Percentiles rank a stretch among this genome's conserved stretches.
Conservation (phyloP, 2,888 invertebrate species). For the Malthinus flaveolus region DNA sequence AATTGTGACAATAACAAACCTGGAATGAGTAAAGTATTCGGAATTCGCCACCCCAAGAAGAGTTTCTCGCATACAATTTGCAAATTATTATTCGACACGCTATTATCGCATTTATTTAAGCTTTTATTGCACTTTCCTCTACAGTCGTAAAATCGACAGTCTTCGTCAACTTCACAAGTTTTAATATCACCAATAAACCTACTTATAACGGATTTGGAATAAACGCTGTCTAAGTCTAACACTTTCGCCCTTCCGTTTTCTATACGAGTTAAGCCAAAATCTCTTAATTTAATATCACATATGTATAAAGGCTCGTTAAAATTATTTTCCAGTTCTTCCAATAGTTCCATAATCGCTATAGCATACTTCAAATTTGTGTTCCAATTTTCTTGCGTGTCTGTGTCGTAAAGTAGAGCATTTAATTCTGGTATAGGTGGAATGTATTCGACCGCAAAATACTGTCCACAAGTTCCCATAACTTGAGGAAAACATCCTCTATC, state of each 20-base stretch:
- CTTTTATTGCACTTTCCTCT: conserved; percentile 62
- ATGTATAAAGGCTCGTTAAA: conserved; percentile 66
- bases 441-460: conserved; percentile 68
- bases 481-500: conserved; percentile 67
- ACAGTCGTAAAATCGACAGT: conserved; percentile 72
- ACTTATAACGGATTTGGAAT: conserved; percentile 60
- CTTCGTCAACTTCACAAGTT: conserved; percentile 61
- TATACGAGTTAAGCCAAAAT: conserved; percentile 64
- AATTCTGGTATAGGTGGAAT: conserved; percentile 60
- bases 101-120: conserved; percentile 58
- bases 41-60: conserved; percentile 66
- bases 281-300: conserved; percentile 69
- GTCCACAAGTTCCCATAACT: conserved; percentile 68
- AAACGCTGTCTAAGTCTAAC: conserved; percentile 66
- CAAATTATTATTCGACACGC: conserved; percentile 66
- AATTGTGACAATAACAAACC: conserved; percentile 64
- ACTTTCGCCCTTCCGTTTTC: conserved; percentile 59
- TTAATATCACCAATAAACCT: conserved; percentile 54
- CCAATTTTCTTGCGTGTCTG: conserved; percentile 62
- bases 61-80: conserved; percentile 70
- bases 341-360: conserved; percentile 63
- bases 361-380: conserved; percentile 60
- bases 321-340: conserved; percentile 62
- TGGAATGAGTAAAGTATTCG: conserved; percentile 63
- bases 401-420: conserved; percentile 57